Percentiles rank a stretch among this genome's conserved stretches.
phyloP scores from a whole-genome alignment of 2,113 vertebrate species.

The Macquaria australasica region DNA sequence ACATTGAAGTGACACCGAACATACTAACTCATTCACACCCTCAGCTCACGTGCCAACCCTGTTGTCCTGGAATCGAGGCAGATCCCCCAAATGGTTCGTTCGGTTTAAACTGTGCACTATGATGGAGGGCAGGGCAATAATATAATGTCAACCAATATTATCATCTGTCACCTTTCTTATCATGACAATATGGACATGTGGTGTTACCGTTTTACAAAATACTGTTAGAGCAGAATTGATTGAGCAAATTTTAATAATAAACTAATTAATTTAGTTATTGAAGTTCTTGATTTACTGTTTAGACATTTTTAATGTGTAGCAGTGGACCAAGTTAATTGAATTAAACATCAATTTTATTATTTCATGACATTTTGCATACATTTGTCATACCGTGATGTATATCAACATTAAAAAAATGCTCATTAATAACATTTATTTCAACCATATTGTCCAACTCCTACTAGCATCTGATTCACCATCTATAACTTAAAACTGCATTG shows the following conservation, averaged over 20 bases:
- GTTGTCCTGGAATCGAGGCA: constrained; percentile 29
- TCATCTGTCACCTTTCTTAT: neutral
- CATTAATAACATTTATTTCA: neutral
- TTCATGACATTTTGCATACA: neutral
- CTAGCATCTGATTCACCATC: neutral
- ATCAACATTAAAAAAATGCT: too few species aligned
- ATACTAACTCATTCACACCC: constrained; percentile 56
- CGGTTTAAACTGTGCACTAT: neutral
- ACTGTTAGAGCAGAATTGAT: neutral
- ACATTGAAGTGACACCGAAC: constrained; percentile 56
- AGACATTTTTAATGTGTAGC: neutral
- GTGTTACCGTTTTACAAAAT: neutral
- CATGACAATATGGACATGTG: neutral
- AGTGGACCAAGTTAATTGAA: neutral
- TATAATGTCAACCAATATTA: neutral
- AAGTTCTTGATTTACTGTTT: too few species aligned
- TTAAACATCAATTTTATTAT: too few species aligned
- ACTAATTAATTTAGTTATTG: neutral
- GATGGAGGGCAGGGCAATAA: neutral
- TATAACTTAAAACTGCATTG: neutral
- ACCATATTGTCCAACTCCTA: neutral
- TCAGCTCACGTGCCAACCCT: constrained; percentile 21
- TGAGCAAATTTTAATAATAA: neutral
- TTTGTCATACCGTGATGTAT: neutral
- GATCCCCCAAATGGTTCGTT: neutral